phyloP scores from a whole-genome alignment of 1,140 invertebrate species.

The Trissolcus basalis region DNA sequence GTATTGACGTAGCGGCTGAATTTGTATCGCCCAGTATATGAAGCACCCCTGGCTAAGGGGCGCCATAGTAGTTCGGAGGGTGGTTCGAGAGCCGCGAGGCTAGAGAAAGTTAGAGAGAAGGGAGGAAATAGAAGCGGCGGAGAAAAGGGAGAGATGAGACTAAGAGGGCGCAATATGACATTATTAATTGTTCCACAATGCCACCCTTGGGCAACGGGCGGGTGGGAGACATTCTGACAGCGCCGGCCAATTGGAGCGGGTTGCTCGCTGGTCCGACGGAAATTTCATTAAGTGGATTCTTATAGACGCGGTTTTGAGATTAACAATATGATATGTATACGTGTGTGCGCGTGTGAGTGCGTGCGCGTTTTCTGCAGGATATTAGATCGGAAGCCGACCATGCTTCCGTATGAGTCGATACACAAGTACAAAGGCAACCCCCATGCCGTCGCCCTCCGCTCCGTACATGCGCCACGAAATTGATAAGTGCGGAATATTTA shows the following conservation, averaged over 20 bases:
- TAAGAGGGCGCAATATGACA: conserved; percentile 69
- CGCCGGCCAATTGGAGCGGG: conserved; percentile 61
- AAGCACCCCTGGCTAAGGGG: conserved; percentile 53
- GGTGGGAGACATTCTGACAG: conserved; percentile 50
- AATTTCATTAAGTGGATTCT: conserved; percentile 74
- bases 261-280: conserved; percentile 59
- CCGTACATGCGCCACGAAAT: conserved; percentile 46
- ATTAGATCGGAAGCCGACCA: conserved; percentile 65
- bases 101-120: conserved; percentile 26
- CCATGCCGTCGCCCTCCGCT: conserved; percentile 27
- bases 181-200: conserved; percentile 73
- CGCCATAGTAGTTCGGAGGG: conserved; percentile 51
- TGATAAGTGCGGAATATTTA: conserved; percentile 55
- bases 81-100: conserved; percentile 46
- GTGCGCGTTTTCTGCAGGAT: conserved; percentile 57
- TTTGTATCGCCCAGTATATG: conserved; percentile 50
- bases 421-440: conserved; percentile 53
- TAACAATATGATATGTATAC: conserved; percentile 67
- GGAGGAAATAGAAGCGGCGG: conserved; percentile 29
- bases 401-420: conserved; percentile 55
- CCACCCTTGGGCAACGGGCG: conserved; percentile 56
- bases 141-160: conserved; percentile 50
- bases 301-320: conserved; percentile 71
- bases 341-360: conserved; percentile 32
- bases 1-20: conserved; percentile 19